Percentiles rank a stretch among this genome's conserved stretches.
Conservation (phyloP, 1,140 invertebrate species). For the Ctenoplectra terminalis region DNA sequence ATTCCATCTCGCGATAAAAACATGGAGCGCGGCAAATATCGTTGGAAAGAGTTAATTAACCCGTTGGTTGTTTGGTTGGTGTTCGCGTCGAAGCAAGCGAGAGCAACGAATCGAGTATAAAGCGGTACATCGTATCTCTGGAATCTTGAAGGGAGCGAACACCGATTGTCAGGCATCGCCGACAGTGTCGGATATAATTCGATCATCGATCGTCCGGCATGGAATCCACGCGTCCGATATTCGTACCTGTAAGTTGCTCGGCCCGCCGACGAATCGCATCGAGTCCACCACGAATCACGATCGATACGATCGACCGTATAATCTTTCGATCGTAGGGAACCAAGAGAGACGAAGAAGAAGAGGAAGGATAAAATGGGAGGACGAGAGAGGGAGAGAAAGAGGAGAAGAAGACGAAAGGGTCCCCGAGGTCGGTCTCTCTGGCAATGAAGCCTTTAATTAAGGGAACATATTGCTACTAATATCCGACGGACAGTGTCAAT, state of each 20-base stretch:
- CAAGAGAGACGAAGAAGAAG: neutral
- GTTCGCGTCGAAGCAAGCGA: neutral
- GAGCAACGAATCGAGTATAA: constrained; percentile 8
- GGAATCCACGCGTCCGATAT: constrained; percentile 56
- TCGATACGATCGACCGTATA: constrained; percentile 61
- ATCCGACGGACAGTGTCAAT: constrained; percentile 79
- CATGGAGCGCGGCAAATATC: constrained; percentile 5
- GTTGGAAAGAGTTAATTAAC: constrained; percentile 36
- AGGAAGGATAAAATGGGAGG: neutral
- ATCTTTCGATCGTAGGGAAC: constrained; percentile 54
- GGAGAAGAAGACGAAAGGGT: neutral
- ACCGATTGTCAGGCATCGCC: constrained; percentile 60
- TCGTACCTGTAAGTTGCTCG: constrained; percentile 20
- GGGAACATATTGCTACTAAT: constrained; percentile 82
- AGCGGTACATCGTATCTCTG: constrained; percentile 4
- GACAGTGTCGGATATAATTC: constrained; percentile 67
- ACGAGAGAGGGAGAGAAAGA: constrained; percentile 6
- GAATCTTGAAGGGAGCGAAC: constrained; percentile 15
- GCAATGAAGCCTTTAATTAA: constrained; percentile 77
- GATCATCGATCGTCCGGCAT: constrained; percentile 65
- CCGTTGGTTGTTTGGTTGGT: neutral
- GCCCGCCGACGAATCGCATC: constrained; percentile 26
- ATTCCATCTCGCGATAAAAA: constrained; percentile 19
- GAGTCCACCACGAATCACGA: constrained; percentile 50
- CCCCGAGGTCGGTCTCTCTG: constrained; percentile 5